Conservation (phyloP, 2,888 invertebrate genomes). For the Caenorhabditis drosophilae region DNA sequence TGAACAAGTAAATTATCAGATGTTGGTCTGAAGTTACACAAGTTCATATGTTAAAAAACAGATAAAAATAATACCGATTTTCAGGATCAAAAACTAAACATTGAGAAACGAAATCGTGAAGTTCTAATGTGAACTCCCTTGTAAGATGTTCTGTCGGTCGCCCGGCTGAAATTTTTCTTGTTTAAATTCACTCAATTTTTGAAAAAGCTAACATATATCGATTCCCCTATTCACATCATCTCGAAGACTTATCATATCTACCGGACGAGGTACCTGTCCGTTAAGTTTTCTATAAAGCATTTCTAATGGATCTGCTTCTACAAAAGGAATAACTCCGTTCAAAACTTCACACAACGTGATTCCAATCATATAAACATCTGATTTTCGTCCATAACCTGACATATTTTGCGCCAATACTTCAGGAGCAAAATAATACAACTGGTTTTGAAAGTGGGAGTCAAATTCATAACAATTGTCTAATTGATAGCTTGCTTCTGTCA, state of each 20-base stretch:
- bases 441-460: conserved; percentile 78
- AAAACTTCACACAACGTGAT: conserved; percentile 86
- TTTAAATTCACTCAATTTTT: conserved; percentile 1
- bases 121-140: conserved; percentile 15
- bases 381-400: conserved; percentile 84
- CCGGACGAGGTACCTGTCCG: conserved; percentile 30
- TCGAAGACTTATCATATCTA: conserved; percentile 17
- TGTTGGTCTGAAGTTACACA: too few relatives aligned
- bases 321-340: conserved; percentile 82
- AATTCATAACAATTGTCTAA: conserved; percentile 75
- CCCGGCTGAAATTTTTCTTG: background rate
- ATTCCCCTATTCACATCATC: conserved; percentile 20
- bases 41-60: too few relatives aligned
- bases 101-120: conserved; percentile 25
- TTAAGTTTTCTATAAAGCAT: conserved; percentile 78
- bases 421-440: conserved; percentile 89
- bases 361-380: conserved; percentile 89
- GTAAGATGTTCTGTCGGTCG: conserved; percentile 20
- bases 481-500: conserved; percentile 22
- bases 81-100: conserved; percentile 15
- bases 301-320: conserved; percentile 82
- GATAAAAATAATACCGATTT: too few relatives aligned
- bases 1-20: too few relatives aligned
- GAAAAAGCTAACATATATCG: conserved; percentile 26
- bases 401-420: conserved; percentile 88